Base-by-base conservation (phyloP, 2,888 invertebrate species). In the Andrena marginata region DNA sequence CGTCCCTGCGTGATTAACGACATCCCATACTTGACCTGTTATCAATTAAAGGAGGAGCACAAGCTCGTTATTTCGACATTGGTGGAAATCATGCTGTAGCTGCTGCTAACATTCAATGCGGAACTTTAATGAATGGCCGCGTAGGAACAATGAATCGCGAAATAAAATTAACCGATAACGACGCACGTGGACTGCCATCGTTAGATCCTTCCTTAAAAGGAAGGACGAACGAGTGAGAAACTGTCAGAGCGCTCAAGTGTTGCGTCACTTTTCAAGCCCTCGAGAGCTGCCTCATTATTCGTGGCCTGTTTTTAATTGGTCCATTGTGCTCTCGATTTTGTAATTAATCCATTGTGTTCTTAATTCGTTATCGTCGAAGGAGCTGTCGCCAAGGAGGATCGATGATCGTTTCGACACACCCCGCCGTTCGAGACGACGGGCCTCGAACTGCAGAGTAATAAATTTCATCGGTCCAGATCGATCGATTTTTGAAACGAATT, bases 151-250 rank as follows among this genome's bases (percentile, higher is more conserved):
- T 85, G 72, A 85, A 77, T 70, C 70, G 74, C 71, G 51, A 80
- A 78, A 67, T 79, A 65, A 68, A 85, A 88, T 88, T 81, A 85
- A 88, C 69, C 64, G 75, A 78, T 79, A 84, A 75, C 63, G 59
- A 77, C 51, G 77, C 59, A 74, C 60, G 62, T 65, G 74, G 67
- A 56, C 54, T 35, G 69, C 59, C 20, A 77, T 67, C n/a, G 64
- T 60, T 77, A 48, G 8, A 54, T 56, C 23, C 23, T 56, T 56
- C 23, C 10, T 23, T 23, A 33, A 69, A 49, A 59, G 29, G 16
- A 49, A 20, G 59, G 67, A 31, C 29, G 33, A 35, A 33, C 23
- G 72, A 54, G 35, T 64, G 51, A 23, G 10, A 35, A 23, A 10
- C 7, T 33, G 6, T 31, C n/a, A 4, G 60, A n/a, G 33, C 16